Percentiles rank a stretch among this genome's conserved stretches.
Evolutionary conservation across 2,888 invertebrate species (phyloP).

Genomic region (Mimumesa dahlbomi): DNA sequence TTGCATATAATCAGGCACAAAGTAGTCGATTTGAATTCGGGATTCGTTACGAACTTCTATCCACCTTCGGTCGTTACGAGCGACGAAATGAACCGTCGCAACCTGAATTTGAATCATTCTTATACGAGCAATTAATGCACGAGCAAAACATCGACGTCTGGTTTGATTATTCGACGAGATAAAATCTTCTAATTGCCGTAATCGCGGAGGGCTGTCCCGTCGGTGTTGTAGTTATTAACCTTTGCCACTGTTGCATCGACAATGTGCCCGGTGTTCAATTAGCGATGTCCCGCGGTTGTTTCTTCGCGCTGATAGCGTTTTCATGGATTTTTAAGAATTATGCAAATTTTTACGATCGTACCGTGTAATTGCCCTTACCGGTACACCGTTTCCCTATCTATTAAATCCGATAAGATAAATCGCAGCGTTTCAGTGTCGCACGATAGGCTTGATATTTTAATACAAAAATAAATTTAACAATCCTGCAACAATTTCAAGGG

Average conservation of each 20-base stretch:
- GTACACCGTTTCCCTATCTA: no score
- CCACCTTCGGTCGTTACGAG: conserved; percentile 37
- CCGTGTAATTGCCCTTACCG: background rate
- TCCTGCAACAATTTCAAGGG: no score
- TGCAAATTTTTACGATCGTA: background rate
- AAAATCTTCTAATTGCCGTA: conserved; percentile 48
- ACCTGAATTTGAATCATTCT: conserved; percentile 10
- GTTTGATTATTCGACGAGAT: conserved; percentile 28
- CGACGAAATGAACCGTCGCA: conserved; percentile 46
- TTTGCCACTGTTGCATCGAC: conserved; percentile 27
- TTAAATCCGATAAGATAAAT: background rate
- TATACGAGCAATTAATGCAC: conserved; percentile 8
- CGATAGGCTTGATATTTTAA: background rate
- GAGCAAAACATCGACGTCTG: conserved; percentile 18
- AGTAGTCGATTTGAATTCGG: conserved; percentile 53
- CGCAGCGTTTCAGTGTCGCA: no score
- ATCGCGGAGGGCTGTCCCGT: conserved; percentile 24
- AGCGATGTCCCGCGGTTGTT: conserved; percentile 11
- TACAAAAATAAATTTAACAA: no score
- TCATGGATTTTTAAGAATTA: background rate
- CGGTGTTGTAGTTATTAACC: conserved; percentile 42
- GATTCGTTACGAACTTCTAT: conserved; percentile 50
- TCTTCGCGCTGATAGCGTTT: conserved; percentile 13
- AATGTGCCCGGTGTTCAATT: conserved; percentile 30
- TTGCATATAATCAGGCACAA: conserved; percentile 56